Evolutionary conservation across 1,140 invertebrate species (phyloP), one percentile per base, ranked within the genome.

Genomic region (Doryteuthis pealeii): DNA sequence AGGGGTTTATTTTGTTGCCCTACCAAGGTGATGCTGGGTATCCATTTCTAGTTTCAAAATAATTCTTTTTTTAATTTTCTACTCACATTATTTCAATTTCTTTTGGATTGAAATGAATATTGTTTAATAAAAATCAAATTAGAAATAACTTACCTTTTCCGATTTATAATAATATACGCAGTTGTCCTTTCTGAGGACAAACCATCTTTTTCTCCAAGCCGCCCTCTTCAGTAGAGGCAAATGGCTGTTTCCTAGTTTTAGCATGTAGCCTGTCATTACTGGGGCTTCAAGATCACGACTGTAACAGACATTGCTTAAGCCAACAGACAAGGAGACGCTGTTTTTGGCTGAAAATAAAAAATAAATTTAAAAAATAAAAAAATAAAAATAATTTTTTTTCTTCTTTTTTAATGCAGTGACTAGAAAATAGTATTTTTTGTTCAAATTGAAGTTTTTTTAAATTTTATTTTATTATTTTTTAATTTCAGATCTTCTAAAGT

Each of bases 161-260:
- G 92, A 93, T 90, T 96, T 98, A 88, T 96, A 99, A 88, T 95
- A 97, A 88, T 98, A 98, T 66, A 99, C 90, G 88, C 95, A 97
- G 87, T 96, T 94, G 87, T 98, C 95, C 67, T 92, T 91, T 76
- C 96, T 93, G 40, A 99, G 89, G 65, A 93, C 92, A 88, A 97
- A 97, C 94, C 94, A 98, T 68, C 96, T 90, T 68, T 93, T 90
- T 70, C 94, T 92, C 96, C 96, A 98, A 30, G 66, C 22, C 10
- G 66, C 66, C 8, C 77, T 80, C 32, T 78, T 78, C 49, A 83
- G 66, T 22, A 81, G 62, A 14, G 82, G 70, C 4, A 84, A 70
- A 31, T 79, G 74, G 10, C 80, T 81, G 33, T 74, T 76, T 14
- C 81, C 82, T 32, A 82, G 85, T 71, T 87, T 87, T 35, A 79